phyloP scores from a whole-genome alignment of 2,113 vertebrate genomes.

The Takifugu flavidus region DNA sequence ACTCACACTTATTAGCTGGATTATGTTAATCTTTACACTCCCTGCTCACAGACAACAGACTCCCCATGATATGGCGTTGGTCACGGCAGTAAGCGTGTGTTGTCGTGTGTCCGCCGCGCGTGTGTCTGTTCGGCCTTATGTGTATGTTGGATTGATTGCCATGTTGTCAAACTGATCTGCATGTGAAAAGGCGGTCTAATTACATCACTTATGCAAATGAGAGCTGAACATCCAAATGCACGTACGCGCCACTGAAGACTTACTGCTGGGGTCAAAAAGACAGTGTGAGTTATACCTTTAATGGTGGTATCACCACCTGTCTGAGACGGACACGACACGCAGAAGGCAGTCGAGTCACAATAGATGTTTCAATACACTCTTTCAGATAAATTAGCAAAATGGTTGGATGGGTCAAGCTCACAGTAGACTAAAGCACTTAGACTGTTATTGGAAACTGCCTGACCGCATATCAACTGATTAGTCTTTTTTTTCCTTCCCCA shows the following conservation, averaged over 20 bases:
- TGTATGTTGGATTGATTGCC: slow-evolving; percentile 65
- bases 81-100: slow-evolving; percentile 57
- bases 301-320: slow-evolving; percentile 52
- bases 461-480: slow-evolving; percentile 55
- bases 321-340: slow-evolving; percentile 33
- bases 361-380: slow-evolving; percentile 36
- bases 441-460: slow-evolving; percentile 64
- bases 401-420: slow-evolving; percentile 46
- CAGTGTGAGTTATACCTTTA: slow-evolving; percentile 39
- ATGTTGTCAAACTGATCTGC: slow-evolving; percentile 74
- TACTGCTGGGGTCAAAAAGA: slow-evolving; percentile 53
- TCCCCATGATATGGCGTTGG: slow-evolving; percentile 63
- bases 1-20: slow-evolving; percentile 76
- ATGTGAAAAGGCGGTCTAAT: slow-evolving; percentile 73
- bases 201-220: slow-evolving; percentile 73
- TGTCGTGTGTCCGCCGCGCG: slow-evolving; percentile 43
- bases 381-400: slow-evolving; percentile 38
- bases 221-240: slow-evolving; percentile 32
- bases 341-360: slow-evolving; percentile 20
- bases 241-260: slow-evolving; percentile 47
- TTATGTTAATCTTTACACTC: slow-evolving; percentile 78
- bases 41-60: slow-evolving; percentile 75
- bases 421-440: slow-evolving; percentile 43
- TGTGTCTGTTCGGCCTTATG: slow-evolving; percentile 21
- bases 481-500: slow-evolving; percentile 44